A percentile compares a stretch with the other conserved stretches of the same genome.
phyloP scores from a whole-genome alignment of 1,140 invertebrate species.

The Cecropterus lyciades region DNA sequence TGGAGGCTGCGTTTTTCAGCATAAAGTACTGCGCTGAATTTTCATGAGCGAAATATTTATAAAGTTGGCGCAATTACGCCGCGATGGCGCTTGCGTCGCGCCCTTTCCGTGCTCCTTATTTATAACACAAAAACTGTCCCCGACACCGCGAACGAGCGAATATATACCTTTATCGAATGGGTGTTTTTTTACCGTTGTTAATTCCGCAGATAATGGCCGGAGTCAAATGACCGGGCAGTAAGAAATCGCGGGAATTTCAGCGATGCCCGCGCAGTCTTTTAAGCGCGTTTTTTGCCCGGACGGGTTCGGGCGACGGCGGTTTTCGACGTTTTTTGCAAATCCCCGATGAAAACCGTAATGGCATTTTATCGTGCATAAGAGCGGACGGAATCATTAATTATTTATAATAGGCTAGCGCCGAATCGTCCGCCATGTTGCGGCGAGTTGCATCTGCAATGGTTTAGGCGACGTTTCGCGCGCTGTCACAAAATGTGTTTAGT shows the following conservation, averaged over 20 bases:
- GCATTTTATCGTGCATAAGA: slow-evolving; percentile 83
- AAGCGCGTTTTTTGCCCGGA: slow-evolving; percentile 70
- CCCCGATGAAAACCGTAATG: slow-evolving; percentile 81
- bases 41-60: slow-evolving; percentile 77
- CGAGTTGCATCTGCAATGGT: slow-evolving; percentile 36
- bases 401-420: slow-evolving; percentile 75
- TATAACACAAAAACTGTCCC: slow-evolving; percentile 70
- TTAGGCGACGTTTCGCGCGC: slow-evolving; percentile 43
- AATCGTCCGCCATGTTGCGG: slow-evolving; percentile 49
- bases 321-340: slow-evolving; percentile 72
- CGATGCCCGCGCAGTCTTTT: slow-evolving; percentile 77
- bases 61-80: slow-evolving; percentile 64
- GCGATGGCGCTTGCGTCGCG: slow-evolving; percentile 50
- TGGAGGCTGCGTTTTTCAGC: slow-evolving; percentile 49
- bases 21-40: slow-evolving; percentile 65
- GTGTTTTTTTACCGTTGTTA: slow-evolving; percentile 76
- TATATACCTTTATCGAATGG: slow-evolving; percentile 73
- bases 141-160: slow-evolving; percentile 49
- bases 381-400: slow-evolving; percentile 81
- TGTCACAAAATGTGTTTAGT: slow-evolving; percentile 26
- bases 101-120: slow-evolving; percentile 66
- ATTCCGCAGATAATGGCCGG: slow-evolving; percentile 79
- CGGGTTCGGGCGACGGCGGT: slow-evolving; percentile 63
- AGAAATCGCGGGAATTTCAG: slow-evolving; percentile 78
- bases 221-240: slow-evolving; percentile 77